These are phyloP conservation scores for Tympanoctomys barrerae DNA, from an alignment of 2,797 vertebrate species.

Conservation along the genomic window DNA sequence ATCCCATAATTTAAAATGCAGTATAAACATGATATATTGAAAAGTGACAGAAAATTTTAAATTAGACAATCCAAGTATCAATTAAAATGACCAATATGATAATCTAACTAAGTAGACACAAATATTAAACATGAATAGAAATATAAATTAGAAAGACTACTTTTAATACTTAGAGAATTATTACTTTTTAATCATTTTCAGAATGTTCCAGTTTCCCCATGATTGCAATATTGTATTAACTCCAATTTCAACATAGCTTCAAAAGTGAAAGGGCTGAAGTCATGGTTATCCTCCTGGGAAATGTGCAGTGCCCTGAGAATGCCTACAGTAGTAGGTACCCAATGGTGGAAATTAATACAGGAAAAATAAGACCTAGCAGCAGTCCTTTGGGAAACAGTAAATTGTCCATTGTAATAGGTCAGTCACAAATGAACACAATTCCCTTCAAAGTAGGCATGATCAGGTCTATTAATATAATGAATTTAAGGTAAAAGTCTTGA, in stretches of 20 bases:
- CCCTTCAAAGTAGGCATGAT: neutral
- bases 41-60: neutral
- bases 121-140: neutral
- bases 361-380: neutral
- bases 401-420: neutral
- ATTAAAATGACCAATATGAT: neutral
- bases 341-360: too few relatives aligned
- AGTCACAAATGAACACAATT: neutral
- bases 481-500: conserved; percentile 4
- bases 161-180: neutral
- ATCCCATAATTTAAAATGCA: neutral
- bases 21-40: neutral
- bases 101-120: neutral
- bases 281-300: neutral
- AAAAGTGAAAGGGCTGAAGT: neutral
- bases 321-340: neutral
- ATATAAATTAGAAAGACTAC: neutral
- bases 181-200: neutral
- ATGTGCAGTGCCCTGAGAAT: neutral
- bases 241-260: neutral
- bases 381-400: neutral
- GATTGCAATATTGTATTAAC: neutral
- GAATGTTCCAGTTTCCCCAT: neutral
- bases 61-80: neutral
- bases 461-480: neutral